Evolutionary conservation across 2,797 vertebrate genomes (phyloP).

Genomic region (Sternotherus odoratus): DNA sequence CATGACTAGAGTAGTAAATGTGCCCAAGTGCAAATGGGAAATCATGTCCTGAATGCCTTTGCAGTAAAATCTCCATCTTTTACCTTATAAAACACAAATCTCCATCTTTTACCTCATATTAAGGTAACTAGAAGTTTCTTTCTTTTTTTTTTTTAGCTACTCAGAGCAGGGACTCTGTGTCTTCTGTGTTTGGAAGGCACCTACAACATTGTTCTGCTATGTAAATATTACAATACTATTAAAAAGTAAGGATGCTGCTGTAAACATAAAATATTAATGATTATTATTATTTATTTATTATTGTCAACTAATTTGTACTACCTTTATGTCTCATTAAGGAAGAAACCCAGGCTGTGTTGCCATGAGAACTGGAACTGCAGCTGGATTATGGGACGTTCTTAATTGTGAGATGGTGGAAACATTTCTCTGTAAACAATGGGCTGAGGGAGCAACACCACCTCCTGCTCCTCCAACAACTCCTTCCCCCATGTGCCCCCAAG

Average conservation of each 20-base stretch:
- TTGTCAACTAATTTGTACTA: background rate
- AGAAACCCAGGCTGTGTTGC: slow-evolving; percentile 90
- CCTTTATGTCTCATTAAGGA: slow-evolving; percentile 76
- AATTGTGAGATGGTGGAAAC: slow-evolving; percentile 88
- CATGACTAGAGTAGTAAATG: background rate
- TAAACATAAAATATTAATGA: background rate
- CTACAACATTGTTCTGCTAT: background rate
- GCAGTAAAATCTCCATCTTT: background rate
- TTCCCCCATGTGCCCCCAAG: slow-evolving; percentile 80
- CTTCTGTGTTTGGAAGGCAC: background rate
- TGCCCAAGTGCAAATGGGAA: background rate
- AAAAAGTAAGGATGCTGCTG: fast-evolving
- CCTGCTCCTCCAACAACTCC: slow-evolving; percentile 82
- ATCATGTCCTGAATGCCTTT: background rate
- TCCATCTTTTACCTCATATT: background rate
- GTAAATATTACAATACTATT: background rate
- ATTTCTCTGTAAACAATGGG: slow-evolving; percentile 91
- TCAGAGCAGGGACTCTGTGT: background rate
- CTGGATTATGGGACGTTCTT: slow-evolving; percentile 93
- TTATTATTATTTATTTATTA: background rate
- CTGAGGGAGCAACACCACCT: slow-evolving; percentile 83
- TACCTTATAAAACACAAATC: background rate
- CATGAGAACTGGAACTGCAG: slow-evolving; percentile 89
- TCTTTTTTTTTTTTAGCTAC: background rate
- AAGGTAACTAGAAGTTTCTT: background rate